Percentiles rank a stretch among this genome's conserved stretches.
These are phyloP conservation scores for Cephalopachus bancanus DNA, from an alignment of 2,797 vertebrate genomes.

Conservation along the genomic window DNA sequence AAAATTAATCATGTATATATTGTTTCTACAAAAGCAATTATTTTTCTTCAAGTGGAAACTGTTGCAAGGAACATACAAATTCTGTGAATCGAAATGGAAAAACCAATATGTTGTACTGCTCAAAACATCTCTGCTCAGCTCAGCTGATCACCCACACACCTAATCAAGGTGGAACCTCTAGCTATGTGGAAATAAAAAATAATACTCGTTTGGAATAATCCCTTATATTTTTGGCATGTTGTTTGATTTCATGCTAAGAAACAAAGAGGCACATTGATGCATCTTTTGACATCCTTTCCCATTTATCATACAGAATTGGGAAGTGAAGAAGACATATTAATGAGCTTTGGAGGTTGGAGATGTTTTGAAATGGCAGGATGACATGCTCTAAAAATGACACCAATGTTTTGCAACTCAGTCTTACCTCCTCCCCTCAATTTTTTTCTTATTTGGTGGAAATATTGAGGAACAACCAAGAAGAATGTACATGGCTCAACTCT, in stretches of 20 bases:
- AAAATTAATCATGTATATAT: background rate
- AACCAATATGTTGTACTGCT: slow-evolving; percentile 24
- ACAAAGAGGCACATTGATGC: background rate
- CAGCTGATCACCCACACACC: background rate
- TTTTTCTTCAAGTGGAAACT: slow-evolving; percentile 65
- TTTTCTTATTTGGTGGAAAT: slow-evolving; percentile 25
- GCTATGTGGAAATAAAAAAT: slow-evolving; percentile 16
- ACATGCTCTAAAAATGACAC: background rate
- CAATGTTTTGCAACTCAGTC: background rate
- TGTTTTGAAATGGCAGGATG: background rate
- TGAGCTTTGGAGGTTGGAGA: background rate
- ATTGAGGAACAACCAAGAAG: background rate
- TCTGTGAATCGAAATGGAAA: slow-evolving; percentile 55
- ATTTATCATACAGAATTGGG: slow-evolving; percentile 4
- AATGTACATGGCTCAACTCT: background rate
- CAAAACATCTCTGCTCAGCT: slow-evolving; percentile 54
- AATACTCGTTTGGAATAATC: slow-evolving; percentile 40
- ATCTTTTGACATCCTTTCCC: background rate
- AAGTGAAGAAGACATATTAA: background rate
- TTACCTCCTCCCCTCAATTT: background rate
- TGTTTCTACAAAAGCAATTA: slow-evolving; percentile 42
- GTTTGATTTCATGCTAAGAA: background rate
- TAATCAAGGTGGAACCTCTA: background rate
- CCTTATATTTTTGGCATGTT: background rate
- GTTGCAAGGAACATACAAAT: background rate